These are phyloP conservation scores for Caenorhabditis angaria DNA, from an alignment of 2,888 invertebrate genomes.

Conservation along the genomic window DNA sequence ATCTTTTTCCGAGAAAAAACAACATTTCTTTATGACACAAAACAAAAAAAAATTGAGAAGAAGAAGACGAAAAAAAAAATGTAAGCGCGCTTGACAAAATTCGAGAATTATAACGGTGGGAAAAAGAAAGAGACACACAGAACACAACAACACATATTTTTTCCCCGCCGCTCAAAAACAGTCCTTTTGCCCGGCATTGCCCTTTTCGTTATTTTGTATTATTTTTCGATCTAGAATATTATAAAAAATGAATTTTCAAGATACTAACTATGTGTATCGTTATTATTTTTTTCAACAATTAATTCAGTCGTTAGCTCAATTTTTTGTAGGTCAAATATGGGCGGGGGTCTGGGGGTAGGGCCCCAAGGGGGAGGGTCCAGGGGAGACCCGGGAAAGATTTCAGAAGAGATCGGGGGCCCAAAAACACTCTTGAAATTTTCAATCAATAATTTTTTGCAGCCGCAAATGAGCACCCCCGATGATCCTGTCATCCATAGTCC, in stretches of 20 bases:
- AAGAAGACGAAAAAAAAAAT: neutral
- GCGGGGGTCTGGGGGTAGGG: too few species aligned
- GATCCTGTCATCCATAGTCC: conserved; percentile 69
- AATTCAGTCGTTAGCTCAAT: too few species aligned
- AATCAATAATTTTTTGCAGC: conserved; percentile 43
- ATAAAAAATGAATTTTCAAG: too few species aligned
- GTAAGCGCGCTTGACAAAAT: conserved; percentile 1
- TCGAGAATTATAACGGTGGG: conserved; percentile 8
- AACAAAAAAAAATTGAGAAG: neutral
- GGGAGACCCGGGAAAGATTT: too few species aligned
- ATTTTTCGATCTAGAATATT: too few species aligned
- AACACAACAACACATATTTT: conserved; percentile 1
- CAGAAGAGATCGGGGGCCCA: too few species aligned
- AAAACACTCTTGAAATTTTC: neutral
- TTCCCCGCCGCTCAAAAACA: neutral
- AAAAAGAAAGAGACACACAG: conserved; percentile 16
- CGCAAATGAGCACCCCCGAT: conserved; percentile 68
- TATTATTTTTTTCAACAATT: too few species aligned
- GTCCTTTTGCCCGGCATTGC: neutral
- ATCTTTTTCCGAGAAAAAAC: neutral
- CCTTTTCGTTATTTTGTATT: too few species aligned
- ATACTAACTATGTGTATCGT: too few species aligned
- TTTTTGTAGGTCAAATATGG: too few species aligned
- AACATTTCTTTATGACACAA: neutral
- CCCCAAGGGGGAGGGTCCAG: too few species aligned